Conservation (phyloP, 1,140 invertebrate species). For the Solen grandis region DNA sequence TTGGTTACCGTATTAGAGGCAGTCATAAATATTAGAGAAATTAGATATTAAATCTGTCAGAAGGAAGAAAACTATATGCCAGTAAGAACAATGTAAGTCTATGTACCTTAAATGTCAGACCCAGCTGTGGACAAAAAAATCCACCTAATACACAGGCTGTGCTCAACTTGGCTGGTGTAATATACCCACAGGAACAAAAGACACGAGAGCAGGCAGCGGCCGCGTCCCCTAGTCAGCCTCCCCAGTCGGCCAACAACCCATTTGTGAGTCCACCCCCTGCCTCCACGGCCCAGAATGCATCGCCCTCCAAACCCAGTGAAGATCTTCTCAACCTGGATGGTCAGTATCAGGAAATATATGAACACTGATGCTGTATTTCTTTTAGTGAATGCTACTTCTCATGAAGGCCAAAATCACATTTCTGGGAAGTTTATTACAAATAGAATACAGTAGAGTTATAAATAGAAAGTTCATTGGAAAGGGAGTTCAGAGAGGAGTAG, state of each 20-base stretch:
- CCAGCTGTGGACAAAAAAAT: too few species aligned
- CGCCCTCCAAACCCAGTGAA: constrained; percentile 89
- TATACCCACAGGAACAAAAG: constrained; percentile 69
- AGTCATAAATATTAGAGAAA: too few species aligned
- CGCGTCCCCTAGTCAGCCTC: constrained; percentile 42
- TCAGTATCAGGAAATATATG: neutral
- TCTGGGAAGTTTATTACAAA: neutral
- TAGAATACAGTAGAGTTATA: neutral
- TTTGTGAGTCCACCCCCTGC: constrained; percentile 85
- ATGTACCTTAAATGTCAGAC: too few species aligned
- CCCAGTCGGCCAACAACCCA: constrained; percentile 77
- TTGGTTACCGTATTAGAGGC: too few species aligned
- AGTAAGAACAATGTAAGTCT: too few species aligned
- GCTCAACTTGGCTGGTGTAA: too few species aligned
- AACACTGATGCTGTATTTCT: neutral
- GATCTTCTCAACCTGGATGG: constrained; percentile 89
- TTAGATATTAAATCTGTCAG: too few species aligned
- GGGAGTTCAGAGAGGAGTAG: neutral
- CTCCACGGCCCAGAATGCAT: constrained; percentile 62
- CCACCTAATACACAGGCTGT: too few species aligned
- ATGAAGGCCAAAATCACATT: neutral
- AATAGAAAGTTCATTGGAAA: neutral
- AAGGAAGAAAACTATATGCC: too few species aligned
- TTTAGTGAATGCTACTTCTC: neutral
- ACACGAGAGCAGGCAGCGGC: constrained; percentile 65